Base-by-base conservation (phyloP, 2,797 vertebrate genomes). In the Loriculus beryllinus region DNA sequence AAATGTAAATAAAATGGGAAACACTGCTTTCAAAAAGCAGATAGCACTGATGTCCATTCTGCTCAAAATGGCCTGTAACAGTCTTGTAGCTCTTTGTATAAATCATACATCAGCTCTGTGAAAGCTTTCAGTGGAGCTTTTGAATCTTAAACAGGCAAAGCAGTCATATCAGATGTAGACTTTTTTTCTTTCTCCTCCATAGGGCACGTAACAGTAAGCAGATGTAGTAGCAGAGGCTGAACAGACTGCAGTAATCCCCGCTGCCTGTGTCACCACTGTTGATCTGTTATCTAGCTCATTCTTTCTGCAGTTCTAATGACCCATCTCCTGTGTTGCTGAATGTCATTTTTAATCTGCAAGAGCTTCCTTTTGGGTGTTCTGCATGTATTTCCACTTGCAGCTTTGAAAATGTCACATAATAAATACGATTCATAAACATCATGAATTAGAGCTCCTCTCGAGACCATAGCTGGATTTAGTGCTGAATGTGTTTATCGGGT, bases 1-100 rank as follows among this genome's bases (percentile, higher is more conserved):
- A 88, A 67, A 86, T 56, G 91, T 91, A 94, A 86, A 89, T 93
- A 88, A 95, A 96, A 88, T 43, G 57, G 74, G 69, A 68, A 94
- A 47, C 14, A 4, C 57, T 43, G 3, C 69, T 92, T 89, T 85
- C 88, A 52, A 39, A 93, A 87, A 51, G 31, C 74, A 86, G 91
- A 90, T 92, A 96, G 87, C 29, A 26, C 43, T 37, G 39, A 72
- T 94, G 72, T 92, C 85, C 85, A n/a, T 80, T 84, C 80, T 70
- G 28, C 81, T 94, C 57, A 37, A 80, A 90, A 93, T 78, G 84
- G 82, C 92, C 75, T 86, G 77, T 79, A 91, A 96, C 74, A 63
- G 33, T 39, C 77, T 95, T 86, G 64, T 88, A 81, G 85, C 89
- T 90, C 82, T 85, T 91, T 80, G 40, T 95, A 64, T 96, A 92